phyloP scores from a whole-genome alignment of 1,140 invertebrate species.

The Muscidifurax raptorellus region DNA sequence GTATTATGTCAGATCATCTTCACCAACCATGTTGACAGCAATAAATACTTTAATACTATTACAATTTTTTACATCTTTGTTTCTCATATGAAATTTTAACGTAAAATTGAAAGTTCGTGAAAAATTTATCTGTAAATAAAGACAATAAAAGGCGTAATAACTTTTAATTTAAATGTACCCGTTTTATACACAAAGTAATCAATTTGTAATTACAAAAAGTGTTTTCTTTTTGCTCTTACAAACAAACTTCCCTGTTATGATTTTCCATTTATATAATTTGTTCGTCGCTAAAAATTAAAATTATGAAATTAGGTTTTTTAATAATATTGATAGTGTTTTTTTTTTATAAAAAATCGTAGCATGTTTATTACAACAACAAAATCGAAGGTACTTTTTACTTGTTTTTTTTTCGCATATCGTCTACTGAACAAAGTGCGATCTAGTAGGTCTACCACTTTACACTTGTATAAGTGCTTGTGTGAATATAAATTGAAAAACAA shows the following conservation, averaged over 20 bases:
- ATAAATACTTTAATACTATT: not conserved
- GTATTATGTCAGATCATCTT: not conserved
- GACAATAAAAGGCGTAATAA: not conserved
- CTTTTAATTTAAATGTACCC: constrained; percentile 7
- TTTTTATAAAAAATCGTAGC: constrained; percentile 34
- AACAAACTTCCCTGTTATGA: constrained; percentile 7
- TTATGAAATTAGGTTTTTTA: constrained; percentile 42
- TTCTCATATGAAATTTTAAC: no score
- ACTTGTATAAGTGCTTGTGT: constrained; percentile 46
- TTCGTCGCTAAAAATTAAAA: constrained; percentile 21
- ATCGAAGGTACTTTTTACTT: constrained; percentile 40
- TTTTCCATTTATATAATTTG: not conserved
- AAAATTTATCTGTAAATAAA: not conserved
- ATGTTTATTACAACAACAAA: constrained; percentile 51
- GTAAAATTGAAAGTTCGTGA: not conserved
- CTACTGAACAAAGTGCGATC: constrained; percentile 47
- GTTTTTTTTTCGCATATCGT: constrained; percentile 34
- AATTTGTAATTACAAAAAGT: constrained; percentile 7
- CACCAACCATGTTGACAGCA: not conserved
- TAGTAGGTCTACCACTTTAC: constrained; percentile 47
- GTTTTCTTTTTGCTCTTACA: constrained; percentile 4
- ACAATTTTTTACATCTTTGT: not conserved
- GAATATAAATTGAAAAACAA: constrained; percentile 46
- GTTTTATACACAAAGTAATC: not conserved
- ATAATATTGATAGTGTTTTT: constrained; percentile 30